Conservation (phyloP, 2,113 vertebrate genomes). For the Tupaia tana region DNA sequence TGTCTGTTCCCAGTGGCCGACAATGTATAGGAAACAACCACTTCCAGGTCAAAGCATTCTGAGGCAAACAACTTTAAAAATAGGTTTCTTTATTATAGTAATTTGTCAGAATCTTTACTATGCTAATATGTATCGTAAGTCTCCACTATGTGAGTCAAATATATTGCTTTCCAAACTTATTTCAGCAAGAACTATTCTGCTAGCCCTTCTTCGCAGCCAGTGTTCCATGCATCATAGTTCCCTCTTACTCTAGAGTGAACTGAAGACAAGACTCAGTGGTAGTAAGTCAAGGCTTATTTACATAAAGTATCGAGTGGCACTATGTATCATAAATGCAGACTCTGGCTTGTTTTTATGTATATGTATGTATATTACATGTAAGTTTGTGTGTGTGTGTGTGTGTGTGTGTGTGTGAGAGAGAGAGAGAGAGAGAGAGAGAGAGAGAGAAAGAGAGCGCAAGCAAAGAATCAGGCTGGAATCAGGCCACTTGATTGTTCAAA, state of each 20-base stretch:
- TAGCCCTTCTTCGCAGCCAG: background rate
- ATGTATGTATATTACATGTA: background rate
- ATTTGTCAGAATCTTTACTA: conserved; percentile 27
- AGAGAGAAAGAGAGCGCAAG: background rate
- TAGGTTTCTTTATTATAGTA: conserved; percentile 33
- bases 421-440: background rate
- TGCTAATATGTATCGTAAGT: conserved; percentile 44
- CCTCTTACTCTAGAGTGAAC: background rate
- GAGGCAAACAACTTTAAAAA: conserved; percentile 26
- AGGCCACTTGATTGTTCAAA: background rate
- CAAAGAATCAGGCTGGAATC: background rate
- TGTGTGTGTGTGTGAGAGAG: background rate
- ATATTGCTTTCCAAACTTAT: conserved; percentile 30
- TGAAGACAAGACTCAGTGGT: background rate
- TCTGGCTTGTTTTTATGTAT: background rate
- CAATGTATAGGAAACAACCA: background rate
- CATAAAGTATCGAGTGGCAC: background rate
- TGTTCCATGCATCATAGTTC: background rate
- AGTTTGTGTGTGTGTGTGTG: background rate
- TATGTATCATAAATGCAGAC: background rate
- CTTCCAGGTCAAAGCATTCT: conserved; percentile 8
- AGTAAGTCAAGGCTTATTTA: background rate
- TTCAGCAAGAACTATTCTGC: background rate
- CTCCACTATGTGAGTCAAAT: background rate
- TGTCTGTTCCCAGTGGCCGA: background rate